Percentiles rank a stretch among this genome's conserved stretches.
Evolutionary conservation across 2,113 vertebrate genomes (phyloP).

Genomic region (Axis porcinus): DNA sequence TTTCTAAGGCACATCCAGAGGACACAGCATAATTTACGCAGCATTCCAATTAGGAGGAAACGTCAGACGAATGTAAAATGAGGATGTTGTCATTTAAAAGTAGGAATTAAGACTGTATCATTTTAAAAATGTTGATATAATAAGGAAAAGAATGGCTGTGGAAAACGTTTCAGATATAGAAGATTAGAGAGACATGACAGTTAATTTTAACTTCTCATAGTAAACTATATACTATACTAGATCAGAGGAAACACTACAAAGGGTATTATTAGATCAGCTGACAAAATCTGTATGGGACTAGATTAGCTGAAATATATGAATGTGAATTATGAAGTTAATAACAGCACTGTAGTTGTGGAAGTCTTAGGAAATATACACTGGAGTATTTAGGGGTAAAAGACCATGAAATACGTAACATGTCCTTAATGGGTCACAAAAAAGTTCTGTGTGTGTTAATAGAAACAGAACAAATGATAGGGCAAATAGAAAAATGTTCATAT

Average conservation of each 20-base stretch:
- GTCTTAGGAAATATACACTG: neutral
- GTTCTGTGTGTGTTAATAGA: neutral
- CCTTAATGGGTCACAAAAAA: neutral
- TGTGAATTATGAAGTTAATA: neutral
- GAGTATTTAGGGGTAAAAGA: neutral
- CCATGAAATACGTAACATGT: neutral
- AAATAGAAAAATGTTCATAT: neutral
- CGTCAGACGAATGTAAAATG: neutral
- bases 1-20: neutral
- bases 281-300: neutral
- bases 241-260: neutral
- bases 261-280: neutral
- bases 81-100: neutral
- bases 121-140: neutral
- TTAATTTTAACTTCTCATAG: neutral
- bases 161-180: neutral
- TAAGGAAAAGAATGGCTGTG: neutral
- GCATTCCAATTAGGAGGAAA: neutral
- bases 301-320: neutral
- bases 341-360: neutral
- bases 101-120: neutral
- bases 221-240: neutral
- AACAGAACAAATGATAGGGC: neutral
- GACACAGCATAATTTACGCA: neutral
- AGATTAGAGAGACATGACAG: neutral